Evolutionary conservation across 64 coral and sea anemone genomes (phyloP), one percentile per base, ranked within the genome.

Genomic region (Orbicella faveolata): DNA sequence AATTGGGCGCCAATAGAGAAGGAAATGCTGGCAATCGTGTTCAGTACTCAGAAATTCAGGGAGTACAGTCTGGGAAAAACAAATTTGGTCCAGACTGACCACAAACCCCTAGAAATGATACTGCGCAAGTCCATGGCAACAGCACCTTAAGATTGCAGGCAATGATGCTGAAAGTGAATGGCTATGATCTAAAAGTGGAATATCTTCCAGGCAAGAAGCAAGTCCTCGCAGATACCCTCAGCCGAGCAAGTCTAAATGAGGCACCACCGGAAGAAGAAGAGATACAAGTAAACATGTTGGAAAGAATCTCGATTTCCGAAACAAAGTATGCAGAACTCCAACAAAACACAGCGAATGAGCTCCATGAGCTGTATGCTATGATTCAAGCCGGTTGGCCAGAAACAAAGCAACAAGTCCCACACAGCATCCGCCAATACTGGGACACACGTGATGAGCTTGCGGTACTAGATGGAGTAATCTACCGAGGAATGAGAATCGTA

Each of bases 201-300:
- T 94, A 94, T 34, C 74, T 90, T 39, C 83, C 78, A 67, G 89
- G 93, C 66, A 91, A 88, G 68, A 94, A 78, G 23, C 84, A 95
- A 77, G 18, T 88, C 36, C 36, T 91, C 11, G 78, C 78, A 17
- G 89, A 91, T 23, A 83, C 93, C 4, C 89, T 88, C 30, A 91
- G 79, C 89, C 25, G 84, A 83, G 89, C 85, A 51, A 88, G 72
- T 35, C 61, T 30, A 30, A 30, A 30, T 30, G 30, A 30, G 30
- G 30, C 30, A 30, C 30, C 30, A 30, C 30, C 30, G 30, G 30
- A 30, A 30, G 30, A 30, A 30, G 30, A 30, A 30, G 30, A 30
- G 30, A 30, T 30, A 30, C 30, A 30, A 30, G 30, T 30, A 30
- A 30, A 30, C 30, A 30, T 30, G 30, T 30, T 30, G 30, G 30